Conservation (phyloP, 2,888 invertebrate genomes). For the Miltochrista miniata region DNA sequence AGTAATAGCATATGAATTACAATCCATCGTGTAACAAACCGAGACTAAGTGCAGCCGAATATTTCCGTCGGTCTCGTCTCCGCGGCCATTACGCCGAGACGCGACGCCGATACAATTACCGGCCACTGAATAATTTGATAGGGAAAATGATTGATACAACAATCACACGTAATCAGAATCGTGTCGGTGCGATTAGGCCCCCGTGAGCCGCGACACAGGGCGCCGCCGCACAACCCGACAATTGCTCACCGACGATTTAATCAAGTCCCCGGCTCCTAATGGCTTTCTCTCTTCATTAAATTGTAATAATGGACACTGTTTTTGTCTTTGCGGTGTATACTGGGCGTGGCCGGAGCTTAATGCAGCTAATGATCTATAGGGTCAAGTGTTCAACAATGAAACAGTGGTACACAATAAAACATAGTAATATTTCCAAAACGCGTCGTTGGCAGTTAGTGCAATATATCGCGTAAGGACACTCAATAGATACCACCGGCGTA, state of each 20-base stretch:
- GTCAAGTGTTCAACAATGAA: no score
- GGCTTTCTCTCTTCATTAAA: slow-evolving; percentile 78
- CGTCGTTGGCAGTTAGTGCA: no score
- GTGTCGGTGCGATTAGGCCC: slow-evolving; percentile 76
- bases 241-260: slow-evolving; percentile 76
- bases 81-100: slow-evolving; percentile 60
- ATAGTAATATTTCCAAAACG: no score
- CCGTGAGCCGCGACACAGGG: slow-evolving; percentile 56
- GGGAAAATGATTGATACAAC: slow-evolving; percentile 82
- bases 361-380: slow-evolving; percentile 46
- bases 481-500: no score
- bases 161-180: slow-evolving; percentile 80
- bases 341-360: slow-evolving; percentile 53
- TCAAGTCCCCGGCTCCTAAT: slow-evolving; percentile 73
- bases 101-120: slow-evolving; percentile 76
- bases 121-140: slow-evolving; percentile 82
- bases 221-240: slow-evolving; percentile 59
- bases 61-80: slow-evolving; percentile 64
- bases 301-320: slow-evolving; percentile 75
- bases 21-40: slow-evolving; percentile 76
- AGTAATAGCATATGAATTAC: slow-evolving; percentile 76
- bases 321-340: slow-evolving; percentile 59
- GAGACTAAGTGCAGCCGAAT: slow-evolving; percentile 78
- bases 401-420: no score
- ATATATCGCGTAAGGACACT: no score